These are phyloP conservation scores for Saxidomus purpurata DNA, from an alignment of 1,140 invertebrate species.

Conservation along the genomic window DNA sequence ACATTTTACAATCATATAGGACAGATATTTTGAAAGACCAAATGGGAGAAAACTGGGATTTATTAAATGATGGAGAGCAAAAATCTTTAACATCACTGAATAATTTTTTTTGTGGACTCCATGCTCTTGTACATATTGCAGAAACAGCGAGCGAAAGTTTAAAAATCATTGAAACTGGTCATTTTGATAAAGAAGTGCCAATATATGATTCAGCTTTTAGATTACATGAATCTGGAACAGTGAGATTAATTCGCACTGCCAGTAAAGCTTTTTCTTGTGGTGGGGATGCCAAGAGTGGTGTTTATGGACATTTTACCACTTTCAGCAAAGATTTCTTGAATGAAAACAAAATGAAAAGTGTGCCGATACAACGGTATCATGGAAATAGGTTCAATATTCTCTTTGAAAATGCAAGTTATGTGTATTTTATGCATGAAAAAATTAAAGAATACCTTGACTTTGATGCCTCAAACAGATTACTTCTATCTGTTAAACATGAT, in stretches of 20 bases:
- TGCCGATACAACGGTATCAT: slow-evolving; percentile 46
- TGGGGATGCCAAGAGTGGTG: slow-evolving; percentile 58
- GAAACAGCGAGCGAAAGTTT: slow-evolving; percentile 29
- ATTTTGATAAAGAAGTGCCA: slow-evolving; percentile 50
- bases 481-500: slow-evolving; percentile 30
- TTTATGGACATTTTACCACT: slow-evolving; percentile 28
- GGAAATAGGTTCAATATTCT: slow-evolving; percentile 63
- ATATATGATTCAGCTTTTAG: slow-evolving; percentile 43
- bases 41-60: slow-evolving; percentile 46
- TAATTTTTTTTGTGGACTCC: slow-evolving; percentile 65
- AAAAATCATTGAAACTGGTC: slow-evolving; percentile 8
- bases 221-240: slow-evolving; percentile 26
- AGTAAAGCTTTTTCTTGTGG: slow-evolving; percentile 63
- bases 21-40: slow-evolving; percentile 39
- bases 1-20: slow-evolving; percentile 58
- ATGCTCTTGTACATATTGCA: slow-evolving; percentile 60
- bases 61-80: slow-evolving; percentile 38
- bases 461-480: slow-evolving; percentile 46
- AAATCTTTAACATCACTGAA: slow-evolving; percentile 22
- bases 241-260: slow-evolving; percentile 44
- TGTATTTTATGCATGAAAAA: slow-evolving; percentile 43
- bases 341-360: slow-evolving; percentile 32
- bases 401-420: slow-evolving; percentile 35
- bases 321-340: slow-evolving; percentile 14
- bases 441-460: slow-evolving; percentile 35